Percentiles rank a stretch among this genome's conserved stretches.
Evolutionary conservation across 1,140 invertebrate genomes (phyloP).

Genomic region (Drosophila nikananu): DNA sequence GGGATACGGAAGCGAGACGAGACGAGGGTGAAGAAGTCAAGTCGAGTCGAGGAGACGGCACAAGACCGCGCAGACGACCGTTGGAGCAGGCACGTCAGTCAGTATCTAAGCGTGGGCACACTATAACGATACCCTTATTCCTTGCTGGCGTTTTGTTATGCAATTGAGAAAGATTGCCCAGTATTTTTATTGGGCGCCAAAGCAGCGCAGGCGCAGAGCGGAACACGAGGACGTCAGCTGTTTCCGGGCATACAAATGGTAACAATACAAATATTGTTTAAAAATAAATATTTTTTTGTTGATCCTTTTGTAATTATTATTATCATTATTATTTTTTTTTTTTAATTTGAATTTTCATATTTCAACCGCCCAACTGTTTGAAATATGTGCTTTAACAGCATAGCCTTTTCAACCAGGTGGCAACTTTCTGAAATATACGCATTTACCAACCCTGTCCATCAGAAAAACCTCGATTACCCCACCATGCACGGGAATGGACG

Average conservation of each 20-base stretch:
- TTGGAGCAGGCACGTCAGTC: conserved; percentile 73
- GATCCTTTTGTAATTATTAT: not conserved
- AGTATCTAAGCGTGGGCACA: conserved; percentile 67
- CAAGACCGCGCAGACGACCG: conserved; percentile 48
- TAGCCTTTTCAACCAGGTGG: too few species aligned
- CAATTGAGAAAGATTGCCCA: conserved; percentile 70
- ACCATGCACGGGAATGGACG: too few species aligned
- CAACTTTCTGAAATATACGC: too few species aligned
- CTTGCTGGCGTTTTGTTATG: conserved; percentile 61
- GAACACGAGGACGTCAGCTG: conserved; percentile 39
- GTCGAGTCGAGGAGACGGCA: conserved; percentile 10
- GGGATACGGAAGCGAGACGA: conserved; percentile 17
- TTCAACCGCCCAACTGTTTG: not conserved
- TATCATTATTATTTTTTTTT: not conserved
- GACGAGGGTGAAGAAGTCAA: conserved; percentile 7
- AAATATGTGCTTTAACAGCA: too few species aligned
- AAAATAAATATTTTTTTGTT: not conserved
- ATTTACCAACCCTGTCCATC: too few species aligned
- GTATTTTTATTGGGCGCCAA: conserved; percentile 69
- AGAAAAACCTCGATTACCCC: too few species aligned
- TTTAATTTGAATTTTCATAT: not conserved
- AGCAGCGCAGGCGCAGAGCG: conserved; percentile 53
- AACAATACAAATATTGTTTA: fast-evolving
- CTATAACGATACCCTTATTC: conserved; percentile 79
- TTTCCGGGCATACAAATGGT: not conserved